Base-by-base conservation (phyloP, 2,113 vertebrate species). In the Amia ocellicauda region DNA sequence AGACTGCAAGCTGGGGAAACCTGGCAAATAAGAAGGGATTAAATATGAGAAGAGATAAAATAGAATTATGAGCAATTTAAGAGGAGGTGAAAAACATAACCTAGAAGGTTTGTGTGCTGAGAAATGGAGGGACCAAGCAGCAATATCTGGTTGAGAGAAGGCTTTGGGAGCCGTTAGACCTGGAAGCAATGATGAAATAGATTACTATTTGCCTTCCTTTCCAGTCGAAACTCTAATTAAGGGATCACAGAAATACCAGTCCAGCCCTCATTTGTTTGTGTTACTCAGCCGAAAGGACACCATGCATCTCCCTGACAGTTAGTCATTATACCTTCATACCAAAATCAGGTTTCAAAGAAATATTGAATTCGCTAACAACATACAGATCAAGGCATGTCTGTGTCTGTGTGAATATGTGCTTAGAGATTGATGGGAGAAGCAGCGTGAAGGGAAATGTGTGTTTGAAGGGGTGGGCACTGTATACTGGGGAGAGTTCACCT, bases 291-390 rank as follows among this genome's bases (percentile, higher is more conserved):
- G 71, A 88, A 88, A 90, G 86, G 83, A 90, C 82, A 80, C 76
- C 78, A 81, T 81, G 83, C 69, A 80, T 90, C 85, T 86, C 78
- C 60, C 75, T 85, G 90, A 91, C 85, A 89, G 85, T 68, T 86
- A 86, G 87, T 90, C 89, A 83, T 90, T 91, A 82, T 47, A 47
- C 74, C 72, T 31, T 70, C 2, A 20, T 64, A 67, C 74, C 80
- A 80, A 43, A 56, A 82, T 71, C 61, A 72, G 55, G 69, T 69
- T 80, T 74, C 69, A 66, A 74, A 82, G 60, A 75, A 77, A 74
- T 69, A 67, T 66, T 2, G 64, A 83, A 67, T 41, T 31, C 66
- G 69, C 69, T 59, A 77, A 72, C 62, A 63, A 57, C 63, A 63
- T 36, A 42, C 54, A 17, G 43, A 36, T 36, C 31, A 36, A 36